Conservation (phyloP, 2,888 invertebrate genomes). For the Epiblema foenella region DNA sequence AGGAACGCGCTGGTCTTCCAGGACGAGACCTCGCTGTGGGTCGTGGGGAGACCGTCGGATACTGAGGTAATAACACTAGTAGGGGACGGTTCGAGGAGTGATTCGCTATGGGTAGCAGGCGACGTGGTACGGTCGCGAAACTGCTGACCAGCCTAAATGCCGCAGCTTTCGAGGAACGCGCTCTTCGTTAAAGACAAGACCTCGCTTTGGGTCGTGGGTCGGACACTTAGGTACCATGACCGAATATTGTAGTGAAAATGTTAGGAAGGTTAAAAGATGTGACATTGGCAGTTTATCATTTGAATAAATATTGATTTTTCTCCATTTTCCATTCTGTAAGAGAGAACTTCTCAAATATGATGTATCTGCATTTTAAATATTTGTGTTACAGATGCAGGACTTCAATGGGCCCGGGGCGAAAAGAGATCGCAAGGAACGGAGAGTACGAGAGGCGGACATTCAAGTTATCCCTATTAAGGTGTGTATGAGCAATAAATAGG, state of each 20-base stretch:
- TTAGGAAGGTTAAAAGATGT: too few relatives aligned
- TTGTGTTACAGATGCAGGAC: constrained; percentile 26
- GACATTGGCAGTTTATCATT: too few relatives aligned
- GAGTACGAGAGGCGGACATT: constrained; percentile 50
- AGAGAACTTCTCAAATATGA: too few relatives aligned
- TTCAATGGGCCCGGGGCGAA: constrained; percentile 57
- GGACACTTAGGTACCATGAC: constrained; percentile 8
- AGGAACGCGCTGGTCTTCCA: constrained; percentile 88
- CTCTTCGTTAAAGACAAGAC: constrained; percentile 90
- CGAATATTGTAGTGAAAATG: too few relatives aligned
- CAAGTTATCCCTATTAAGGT: constrained; percentile 68
- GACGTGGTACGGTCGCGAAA: not conserved
- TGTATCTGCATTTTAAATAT: not conserved
- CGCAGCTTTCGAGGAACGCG: constrained; percentile 86
- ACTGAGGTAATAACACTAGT: constrained; percentile 17
- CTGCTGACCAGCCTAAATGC: constrained; percentile 52
- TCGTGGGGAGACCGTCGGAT: constrained; percentile 57
- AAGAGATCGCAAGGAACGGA: constrained; percentile 50
- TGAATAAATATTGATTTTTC: too few relatives aligned
- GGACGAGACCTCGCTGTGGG: constrained; percentile 89
- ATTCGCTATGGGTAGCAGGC: not conserved
- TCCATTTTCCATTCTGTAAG: too few relatives aligned
- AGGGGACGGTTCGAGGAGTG: not conserved
- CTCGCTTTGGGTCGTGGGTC: constrained; percentile 82
- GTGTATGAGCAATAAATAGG: constrained; percentile 19